Base-by-base conservation (phyloP, 2,113 vertebrate species). In the Sisor rabdophorus region DNA sequence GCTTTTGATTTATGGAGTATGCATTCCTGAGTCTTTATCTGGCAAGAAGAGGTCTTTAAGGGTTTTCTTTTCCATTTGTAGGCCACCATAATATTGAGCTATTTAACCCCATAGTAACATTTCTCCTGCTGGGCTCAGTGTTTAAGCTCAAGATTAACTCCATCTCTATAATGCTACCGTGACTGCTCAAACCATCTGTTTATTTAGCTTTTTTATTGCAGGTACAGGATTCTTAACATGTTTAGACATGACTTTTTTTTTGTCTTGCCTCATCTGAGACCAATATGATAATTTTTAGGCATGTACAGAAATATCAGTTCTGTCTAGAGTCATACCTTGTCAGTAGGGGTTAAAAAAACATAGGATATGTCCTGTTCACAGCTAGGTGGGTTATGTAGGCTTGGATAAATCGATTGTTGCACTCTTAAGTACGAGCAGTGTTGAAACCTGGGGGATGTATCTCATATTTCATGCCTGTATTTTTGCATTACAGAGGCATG, bases 131-230 rank as follows among this genome's bases (percentile, higher is more conserved):
- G 30, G 19, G 48, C 28, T 73, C 53, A 61, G 58, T 79, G 50
- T 58, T 54, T 10, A 1, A 9, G 68, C 70, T 61, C 24, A 17
- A 78, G 74, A 81, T 81, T 81, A 79, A 77, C 73, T 77, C 52
- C 61, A 53, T 69, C 30, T 63, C 73, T 54, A 50, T 77, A 73
- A 79, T 40, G 70, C 75, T 47, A 53, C 79, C 56, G 53, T 82
- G 63, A 82, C 47, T 58, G 4, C 70, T 67, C 19, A 65, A 69
- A 78, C 59, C 1, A 32, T 36, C 69, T 60, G 20, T 75, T 36
- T 67, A 36, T 77, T 71, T 22, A 32, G 4, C 65, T 61, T n/a
- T 24, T 3, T 11, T 16, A 50, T 68, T 77, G 73, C 63, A 9
- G 76, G 30, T 16, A 36, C 59, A 64, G 20, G 54, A 72, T 28